Evolutionary conservation across 2,888 invertebrate species (phyloP).

Genomic region (Rotaria socialis): DNA sequence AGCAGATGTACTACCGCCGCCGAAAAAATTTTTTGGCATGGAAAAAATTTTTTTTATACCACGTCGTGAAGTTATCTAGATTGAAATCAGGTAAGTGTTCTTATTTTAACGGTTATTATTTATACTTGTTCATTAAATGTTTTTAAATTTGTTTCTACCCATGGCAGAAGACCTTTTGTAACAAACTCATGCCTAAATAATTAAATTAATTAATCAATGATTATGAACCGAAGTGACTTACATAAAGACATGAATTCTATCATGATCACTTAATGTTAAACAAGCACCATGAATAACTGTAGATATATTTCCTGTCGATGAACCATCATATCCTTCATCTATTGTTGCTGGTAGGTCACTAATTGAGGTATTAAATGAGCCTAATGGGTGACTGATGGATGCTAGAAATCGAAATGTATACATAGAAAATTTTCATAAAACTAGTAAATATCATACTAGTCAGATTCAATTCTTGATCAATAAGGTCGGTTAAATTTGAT

Average conservation of each 20-base stretch:
- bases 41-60: constrained; percentile 87
- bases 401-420: background rate
- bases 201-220: too few relatives aligned
- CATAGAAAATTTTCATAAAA: too few relatives aligned
- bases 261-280: constrained; percentile 76
- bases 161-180: constrained; percentile 77
- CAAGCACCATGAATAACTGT: constrained; percentile 62
- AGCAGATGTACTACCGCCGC: constrained; percentile 79
- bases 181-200: constrained; percentile 75
- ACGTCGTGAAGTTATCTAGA: constrained; percentile 66
- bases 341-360: background rate
- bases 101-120: background rate
- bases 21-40: constrained; percentile 91
- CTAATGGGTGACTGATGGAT: background rate
- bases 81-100: constrained; percentile 29
- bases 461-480: constrained; percentile 13
- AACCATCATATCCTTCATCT: constrained; percentile 45
- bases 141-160: constrained; percentile 80
- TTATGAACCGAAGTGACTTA: background rate
- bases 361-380: background rate
- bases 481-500: constrained; percentile 22
- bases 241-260: constrained; percentile 72
- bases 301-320: background rate
- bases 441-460: background rate
- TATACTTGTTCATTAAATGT: constrained; percentile 61